These are phyloP conservation scores for Hemiscyllium ocellatum DNA, from an alignment of 2,113 vertebrate species.

Conservation along the genomic window DNA sequence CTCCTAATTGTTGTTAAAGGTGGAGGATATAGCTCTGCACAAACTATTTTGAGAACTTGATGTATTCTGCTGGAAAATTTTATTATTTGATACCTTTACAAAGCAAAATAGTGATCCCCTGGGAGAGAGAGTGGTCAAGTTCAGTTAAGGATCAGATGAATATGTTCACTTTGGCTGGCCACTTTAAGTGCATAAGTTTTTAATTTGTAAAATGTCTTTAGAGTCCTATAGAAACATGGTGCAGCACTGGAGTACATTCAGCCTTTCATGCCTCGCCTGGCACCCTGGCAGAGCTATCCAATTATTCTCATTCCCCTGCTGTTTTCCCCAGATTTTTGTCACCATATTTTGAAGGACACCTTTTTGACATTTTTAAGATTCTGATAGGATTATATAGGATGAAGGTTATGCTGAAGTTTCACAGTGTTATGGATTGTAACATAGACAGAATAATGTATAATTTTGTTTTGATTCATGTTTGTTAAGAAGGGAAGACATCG, in stretches of 20 bases:
- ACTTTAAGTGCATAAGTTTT: background rate
- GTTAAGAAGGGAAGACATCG: too few species aligned
- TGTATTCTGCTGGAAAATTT: background rate
- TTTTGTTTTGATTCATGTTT: too few species aligned
- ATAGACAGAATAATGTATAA: too few species aligned
- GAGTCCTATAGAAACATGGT: background rate
- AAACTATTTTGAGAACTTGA: background rate
- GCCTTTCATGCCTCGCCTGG: background rate
- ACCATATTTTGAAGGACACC: too few species aligned
- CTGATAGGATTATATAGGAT: too few species aligned
- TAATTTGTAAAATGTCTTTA: background rate
- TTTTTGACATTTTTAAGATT: too few species aligned
- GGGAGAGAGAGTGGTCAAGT: background rate
- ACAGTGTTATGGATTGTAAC: too few species aligned
- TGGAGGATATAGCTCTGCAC: background rate
- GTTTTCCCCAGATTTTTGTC: background rate
- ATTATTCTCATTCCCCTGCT: background rate
- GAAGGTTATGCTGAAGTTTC: too few species aligned
- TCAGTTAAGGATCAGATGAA: background rate
- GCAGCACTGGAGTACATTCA: background rate
- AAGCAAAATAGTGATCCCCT: background rate
- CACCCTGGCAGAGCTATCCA: background rate
- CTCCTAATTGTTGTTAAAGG: background rate
- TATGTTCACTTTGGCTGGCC: background rate
- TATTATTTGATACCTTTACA: conserved; percentile 2